Base-by-base conservation (phyloP, 2,888 invertebrate genomes). In the Parnassius glacialis region DNA sequence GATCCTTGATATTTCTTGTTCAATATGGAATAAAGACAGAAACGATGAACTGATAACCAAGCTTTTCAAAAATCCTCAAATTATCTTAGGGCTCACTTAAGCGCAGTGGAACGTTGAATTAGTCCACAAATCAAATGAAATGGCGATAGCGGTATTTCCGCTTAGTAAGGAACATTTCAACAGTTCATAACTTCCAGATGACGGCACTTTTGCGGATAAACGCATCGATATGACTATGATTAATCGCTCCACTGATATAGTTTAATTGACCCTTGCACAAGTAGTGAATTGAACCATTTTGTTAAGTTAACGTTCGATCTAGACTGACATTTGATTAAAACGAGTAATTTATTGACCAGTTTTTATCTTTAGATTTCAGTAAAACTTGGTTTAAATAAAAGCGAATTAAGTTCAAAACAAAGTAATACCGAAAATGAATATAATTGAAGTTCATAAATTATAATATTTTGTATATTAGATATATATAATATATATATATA, bases 131-230 rank as follows among this genome's bases (percentile, higher is more conserved):
- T 56, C 52, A 57, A 13, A 10, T 16, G 43, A 57, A 57, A 61
- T 52, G 57, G 42, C 56, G 34, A 61, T 48, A 41, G 52, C 41
- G 52, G 48, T 34, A 48, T 61, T 52, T 57, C 43, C 57, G 61
- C 57, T 20, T 47, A 61, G 45, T 57, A 52, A 52, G 61, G 44
- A 52, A 41, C 41, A 45, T 52, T 57, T 48, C 57, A 47, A 52
- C 41, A 48, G 57, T 61, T 57, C 57, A 57, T 61, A 57, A 61
- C 57, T 61, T 61, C 61, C 61, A 61, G 61, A 48, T 61, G 61
- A 61, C 61, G 61, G 61, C 52, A 47, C 52, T 52, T 61, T 16
- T 42, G 41, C 57, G 57, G 56, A 61, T 57, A 52, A 57, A 57
- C 57, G 61, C 57, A 61, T 61, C 55, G 45, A 20, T 52, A 52